A percentile compares a stretch with the other conserved stretches of the same genome.
These are phyloP conservation scores for Agrotis segetum DNA, from an alignment of 2,888 invertebrate genomes.

Conservation along the genomic window DNA sequence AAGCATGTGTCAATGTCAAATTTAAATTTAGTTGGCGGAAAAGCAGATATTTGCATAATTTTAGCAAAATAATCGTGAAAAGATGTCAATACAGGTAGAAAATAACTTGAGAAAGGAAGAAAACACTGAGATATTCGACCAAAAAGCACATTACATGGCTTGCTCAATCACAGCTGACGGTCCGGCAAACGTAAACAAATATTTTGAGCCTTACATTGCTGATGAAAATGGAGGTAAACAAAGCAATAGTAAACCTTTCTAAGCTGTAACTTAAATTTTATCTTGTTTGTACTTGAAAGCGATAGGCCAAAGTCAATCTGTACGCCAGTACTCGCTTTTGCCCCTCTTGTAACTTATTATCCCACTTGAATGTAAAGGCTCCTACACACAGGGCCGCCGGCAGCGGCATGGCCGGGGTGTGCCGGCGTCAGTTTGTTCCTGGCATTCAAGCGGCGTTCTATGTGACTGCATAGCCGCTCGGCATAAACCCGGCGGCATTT, in stretches of 20 bases:
- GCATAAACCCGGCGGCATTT: too few species aligned
- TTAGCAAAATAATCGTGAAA: neutral
- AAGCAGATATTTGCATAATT: neutral
- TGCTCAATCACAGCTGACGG: slow-evolving; percentile 94
- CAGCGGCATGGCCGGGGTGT: too few species aligned
- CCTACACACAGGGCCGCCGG: too few species aligned
- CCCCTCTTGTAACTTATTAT: too few species aligned
- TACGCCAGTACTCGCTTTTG: too few species aligned
- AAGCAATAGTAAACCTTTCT: neutral
- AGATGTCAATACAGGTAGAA: slow-evolving; percentile 91
- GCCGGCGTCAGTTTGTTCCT: too few species aligned
- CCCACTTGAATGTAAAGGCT: too few species aligned
- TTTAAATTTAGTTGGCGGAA: slow-evolving; percentile 27
- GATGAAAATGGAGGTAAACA: slow-evolving; percentile 86
- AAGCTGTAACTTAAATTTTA: too few species aligned
- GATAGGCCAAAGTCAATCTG: too few species aligned
- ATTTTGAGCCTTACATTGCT: slow-evolving; percentile 92
- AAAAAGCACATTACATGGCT: slow-evolving; percentile 93
- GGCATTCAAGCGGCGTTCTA: too few species aligned
- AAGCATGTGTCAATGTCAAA: slow-evolving; percentile 14
- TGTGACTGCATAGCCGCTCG: too few species aligned
- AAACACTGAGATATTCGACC: slow-evolving; percentile 77
- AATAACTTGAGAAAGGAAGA: slow-evolving; percentile 90
- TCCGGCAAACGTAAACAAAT: slow-evolving; percentile 92
- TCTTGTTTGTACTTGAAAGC: too few species aligned